Evolutionary conservation across 2,113 vertebrate genomes (phyloP), one percentile per base, ranked within the genome.

Genomic region (Canis aureus): DNA sequence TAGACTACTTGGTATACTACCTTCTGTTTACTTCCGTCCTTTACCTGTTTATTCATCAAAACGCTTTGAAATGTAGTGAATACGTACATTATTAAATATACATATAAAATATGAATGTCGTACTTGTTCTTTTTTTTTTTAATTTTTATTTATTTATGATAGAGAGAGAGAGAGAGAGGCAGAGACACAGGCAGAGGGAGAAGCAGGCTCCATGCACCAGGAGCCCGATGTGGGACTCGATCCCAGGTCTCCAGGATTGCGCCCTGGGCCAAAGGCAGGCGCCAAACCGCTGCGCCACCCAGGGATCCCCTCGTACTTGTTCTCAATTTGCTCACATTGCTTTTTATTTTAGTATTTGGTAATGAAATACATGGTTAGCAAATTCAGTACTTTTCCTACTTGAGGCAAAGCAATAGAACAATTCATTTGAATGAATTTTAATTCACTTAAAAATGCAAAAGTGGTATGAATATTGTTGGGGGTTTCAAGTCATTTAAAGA

Each of bases 271-370:
- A 38, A 38, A 38, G 38, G 38, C 38, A 38, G 38, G 38, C 38
- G 38, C 38, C 38, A 38, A 38, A 38, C 38, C 38, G 38, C 38
- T 38, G 38, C 38, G 38, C 38, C 38, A 38, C 38, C 38, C 38
- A 38, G 3, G 38, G 38, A 38, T 38, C 38, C 38, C 38, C 38
- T 49, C 79, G 51, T 78, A 25, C 82, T 59, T 92, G 43, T 67
- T 49, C 25, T 79, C n/a, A 32, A 8, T 49, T 90, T 85, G 86
- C 20, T 79, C 49, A 85, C n/a, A 79, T 69, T 76, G 49, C 23
- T 59, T 83, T 85, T 85, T 96, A 22, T 74, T 89, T 93, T 93
- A 82, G 9, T 85, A 64, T 64, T 81, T 25, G 23, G 38, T 64
- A 69, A 55, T 29, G 78, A 82, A 62, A 32, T 74, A 89, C 13